Evolutionary conservation across 2,888 invertebrate genomes (phyloP).

Genomic region (Drosophila setosimentum): DNA sequence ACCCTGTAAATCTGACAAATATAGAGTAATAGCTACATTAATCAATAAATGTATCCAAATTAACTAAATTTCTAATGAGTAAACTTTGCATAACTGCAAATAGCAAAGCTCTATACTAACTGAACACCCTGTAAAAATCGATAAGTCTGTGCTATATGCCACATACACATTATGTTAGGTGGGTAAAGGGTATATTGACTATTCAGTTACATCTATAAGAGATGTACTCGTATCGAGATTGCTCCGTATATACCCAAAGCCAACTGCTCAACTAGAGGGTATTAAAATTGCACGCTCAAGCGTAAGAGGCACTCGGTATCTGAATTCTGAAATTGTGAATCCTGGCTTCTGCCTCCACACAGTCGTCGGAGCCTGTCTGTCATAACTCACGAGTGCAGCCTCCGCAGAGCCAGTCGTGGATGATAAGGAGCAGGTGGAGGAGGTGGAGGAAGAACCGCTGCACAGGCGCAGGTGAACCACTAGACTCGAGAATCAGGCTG

Average conservation of each 20-base stretch:
- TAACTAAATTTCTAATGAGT: background rate
- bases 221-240: background rate
- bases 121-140: background rate
- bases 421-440: slow-evolving; percentile 8
- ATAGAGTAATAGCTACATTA: background rate
- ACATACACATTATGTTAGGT: background rate
- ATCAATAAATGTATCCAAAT: background rate
- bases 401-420: slow-evolving; percentile 33
- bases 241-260: background rate
- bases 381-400: slow-evolving; percentile 77
- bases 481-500: slow-evolving; percentile 38
- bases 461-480: slow-evolving; percentile 77
- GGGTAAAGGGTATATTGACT: background rate
- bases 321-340: slow-evolving; percentile 26
- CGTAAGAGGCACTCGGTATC: slow-evolving; percentile 61
- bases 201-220: background rate
- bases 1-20: slow-evolving; percentile 1
- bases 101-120: background rate
- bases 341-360: slow-evolving; percentile 44
- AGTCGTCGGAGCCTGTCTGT: slow-evolving; percentile 64
- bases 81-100: background rate
- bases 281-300: slow-evolving; percentile 70
- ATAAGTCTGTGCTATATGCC: background rate
- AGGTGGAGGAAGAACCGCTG: slow-evolving; percentile 70
- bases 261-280: background rate